These are phyloP conservation scores for Acronicta psi DNA, from an alignment of 2,888 invertebrate genomes.

Conservation along the genomic window DNA sequence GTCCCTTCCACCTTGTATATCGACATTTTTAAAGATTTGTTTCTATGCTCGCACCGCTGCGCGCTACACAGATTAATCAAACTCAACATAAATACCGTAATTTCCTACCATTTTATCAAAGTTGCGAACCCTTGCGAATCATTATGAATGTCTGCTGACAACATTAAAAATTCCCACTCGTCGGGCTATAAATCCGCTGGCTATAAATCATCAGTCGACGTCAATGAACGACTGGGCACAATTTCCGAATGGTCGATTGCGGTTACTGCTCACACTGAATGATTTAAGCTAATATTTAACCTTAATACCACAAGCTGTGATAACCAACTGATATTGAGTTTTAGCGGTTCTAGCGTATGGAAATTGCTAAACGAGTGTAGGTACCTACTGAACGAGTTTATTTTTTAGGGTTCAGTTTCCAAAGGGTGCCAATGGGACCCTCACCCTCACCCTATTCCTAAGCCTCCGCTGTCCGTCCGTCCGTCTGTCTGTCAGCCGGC, in stretches of 20 bases:
- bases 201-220: conserved; percentile 32
- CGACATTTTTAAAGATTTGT: too few relatives aligned
- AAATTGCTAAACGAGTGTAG: too few relatives aligned
- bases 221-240: conserved; percentile 42
- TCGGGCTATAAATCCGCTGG: conserved; percentile 16
- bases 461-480: too few relatives aligned
- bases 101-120: background rate
- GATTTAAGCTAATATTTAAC: conserved; percentile 42
- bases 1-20: too few relatives aligned
- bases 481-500: too few relatives aligned
- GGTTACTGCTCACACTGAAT: conserved; percentile 12
- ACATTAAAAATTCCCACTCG: conserved; percentile 12
- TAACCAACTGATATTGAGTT: conserved; percentile 32
- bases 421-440: too few relatives aligned
- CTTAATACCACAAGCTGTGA: conserved; percentile 25
- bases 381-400: too few relatives aligned
- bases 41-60: too few relatives aligned
- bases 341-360: conserved; percentile 10
- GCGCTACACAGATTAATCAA: background rate
- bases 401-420: too few relatives aligned
- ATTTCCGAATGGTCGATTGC: conserved; percentile 38
- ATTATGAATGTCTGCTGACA: conserved; percentile 3
- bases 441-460: too few relatives aligned
- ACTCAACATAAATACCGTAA: background rate
- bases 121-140: background rate